These are phyloP conservation scores for Pseudochromis fuscus DNA, from an alignment of 2,797 vertebrate species.

Conservation along the genomic window DNA sequence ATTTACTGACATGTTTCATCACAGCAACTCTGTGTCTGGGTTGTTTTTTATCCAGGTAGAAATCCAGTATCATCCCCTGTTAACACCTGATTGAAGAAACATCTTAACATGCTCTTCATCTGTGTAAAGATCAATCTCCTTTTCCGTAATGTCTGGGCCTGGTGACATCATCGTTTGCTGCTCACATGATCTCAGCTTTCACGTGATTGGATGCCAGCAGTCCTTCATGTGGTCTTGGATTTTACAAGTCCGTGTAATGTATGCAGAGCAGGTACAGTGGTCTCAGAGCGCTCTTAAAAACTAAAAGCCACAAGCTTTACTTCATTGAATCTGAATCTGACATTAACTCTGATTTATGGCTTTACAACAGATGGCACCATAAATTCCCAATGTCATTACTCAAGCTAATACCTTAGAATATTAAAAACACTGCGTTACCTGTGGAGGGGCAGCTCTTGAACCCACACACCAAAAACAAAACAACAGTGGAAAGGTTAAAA, in stretches of 20 bases:
- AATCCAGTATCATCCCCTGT: background rate
- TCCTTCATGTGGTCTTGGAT: slow-evolving; percentile 23
- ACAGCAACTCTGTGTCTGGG: too few relatives aligned
- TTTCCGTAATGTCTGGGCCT: too few relatives aligned
- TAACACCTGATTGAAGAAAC: background rate
- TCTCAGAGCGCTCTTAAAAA: slow-evolving; percentile 51
- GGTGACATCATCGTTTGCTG: too few relatives aligned
- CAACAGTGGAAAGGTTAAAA: background rate
- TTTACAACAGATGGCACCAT: slow-evolving; percentile 36
- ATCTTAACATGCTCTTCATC: too few relatives aligned
- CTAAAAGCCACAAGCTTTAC: slow-evolving; percentile 38
- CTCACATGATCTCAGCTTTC: slow-evolving; percentile 27
- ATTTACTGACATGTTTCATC: too few relatives aligned
- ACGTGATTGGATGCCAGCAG: slow-evolving; percentile 18
- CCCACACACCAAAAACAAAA: slow-evolving; percentile 9
- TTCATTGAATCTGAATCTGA: slow-evolving; percentile 25
- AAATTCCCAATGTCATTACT: slow-evolving; percentile 29
- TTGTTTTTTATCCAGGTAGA: background rate
- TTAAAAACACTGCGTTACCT: background rate
- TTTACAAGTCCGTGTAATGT: slow-evolving; percentile 50
- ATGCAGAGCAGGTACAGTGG: slow-evolving; percentile 33
- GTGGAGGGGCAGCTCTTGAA: background rate
- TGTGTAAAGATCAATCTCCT: too few relatives aligned
- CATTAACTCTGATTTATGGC: slow-evolving; percentile 53
- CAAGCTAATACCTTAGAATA: slow-evolving; percentile 36